phyloP scores from a whole-genome alignment of 1,140 invertebrate genomes.

The Panagrolaimus sp. region DNA sequence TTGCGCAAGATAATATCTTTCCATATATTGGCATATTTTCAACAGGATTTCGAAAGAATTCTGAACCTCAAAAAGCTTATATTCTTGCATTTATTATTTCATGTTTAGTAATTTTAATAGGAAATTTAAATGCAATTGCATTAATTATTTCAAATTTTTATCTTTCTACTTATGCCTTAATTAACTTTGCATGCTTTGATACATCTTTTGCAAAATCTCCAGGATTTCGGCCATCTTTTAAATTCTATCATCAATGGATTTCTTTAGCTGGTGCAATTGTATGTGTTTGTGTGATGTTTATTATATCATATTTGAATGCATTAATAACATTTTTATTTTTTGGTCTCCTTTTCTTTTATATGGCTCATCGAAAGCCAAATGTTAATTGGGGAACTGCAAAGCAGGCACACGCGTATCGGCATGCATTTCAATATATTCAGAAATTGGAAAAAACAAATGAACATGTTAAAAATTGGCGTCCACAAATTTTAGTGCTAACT shows the following conservation, averaged over 20 bases:
- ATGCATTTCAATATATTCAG: conserved; percentile 76
- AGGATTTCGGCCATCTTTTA: conserved; percentile 59
- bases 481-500: conserved; percentile 80
- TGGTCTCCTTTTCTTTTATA: conserved; percentile 75
- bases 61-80: conserved; percentile 86
- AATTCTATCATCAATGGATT: conserved; percentile 88
- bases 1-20: conserved; percentile 89
- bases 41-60: conserved; percentile 81
- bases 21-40: conserved; percentile 85
- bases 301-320: conserved; percentile 82
- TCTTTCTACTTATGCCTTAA: conserved; percentile 85
- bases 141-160: conserved; percentile 95
- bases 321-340: conserved; percentile 80
- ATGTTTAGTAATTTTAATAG: conserved; percentile 59
- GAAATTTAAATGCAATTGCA: conserved; percentile 80
- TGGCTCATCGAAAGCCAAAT: conserved; percentile 82
- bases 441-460: conserved; percentile 79
- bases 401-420: conserved; percentile 89
- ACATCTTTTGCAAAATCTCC: conserved; percentile 60
- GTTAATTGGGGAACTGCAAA: conserved; percentile 94
- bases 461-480: conserved; percentile 84
- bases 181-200: conserved; percentile 85
- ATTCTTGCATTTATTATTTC: conserved; percentile 83
- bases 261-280: conserved; percentile 78
- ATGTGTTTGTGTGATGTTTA: conserved; percentile 85